Percentiles rank a stretch among this genome's conserved stretches.
Evolutionary conservation across 2,888 invertebrate species (phyloP).

Genomic region (Adelphocoris suturalis): DNA sequence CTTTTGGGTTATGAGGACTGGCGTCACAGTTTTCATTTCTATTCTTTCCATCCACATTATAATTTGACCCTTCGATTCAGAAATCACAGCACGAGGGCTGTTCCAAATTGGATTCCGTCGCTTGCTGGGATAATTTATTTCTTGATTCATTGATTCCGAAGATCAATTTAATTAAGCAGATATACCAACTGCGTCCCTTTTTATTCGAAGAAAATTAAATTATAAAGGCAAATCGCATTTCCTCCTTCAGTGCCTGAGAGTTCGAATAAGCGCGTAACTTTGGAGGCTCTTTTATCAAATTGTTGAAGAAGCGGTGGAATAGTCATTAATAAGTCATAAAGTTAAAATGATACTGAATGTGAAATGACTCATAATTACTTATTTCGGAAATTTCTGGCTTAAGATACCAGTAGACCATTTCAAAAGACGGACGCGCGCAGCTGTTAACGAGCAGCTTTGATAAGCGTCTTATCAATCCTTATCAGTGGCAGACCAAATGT

Average conservation of each 20-base stretch:
- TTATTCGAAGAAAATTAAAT: constrained; percentile 62
- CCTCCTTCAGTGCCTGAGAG: constrained; percentile 3
- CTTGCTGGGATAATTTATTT: constrained; percentile 40
- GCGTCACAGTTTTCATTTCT: background rate
- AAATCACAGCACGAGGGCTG: background rate
- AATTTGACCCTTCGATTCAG: background rate
- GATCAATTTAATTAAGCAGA: constrained; percentile 62
- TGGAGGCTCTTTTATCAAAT: background rate
- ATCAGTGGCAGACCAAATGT: too few relatives aligned
- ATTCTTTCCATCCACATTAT: background rate
- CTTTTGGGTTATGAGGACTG: background rate
- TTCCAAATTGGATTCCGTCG: constrained; percentile 40
- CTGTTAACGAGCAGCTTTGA: too few relatives aligned
- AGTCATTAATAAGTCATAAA: too few relatives aligned
- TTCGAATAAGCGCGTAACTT: background rate
- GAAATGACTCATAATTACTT: too few relatives aligned
- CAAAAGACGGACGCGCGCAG: too few relatives aligned
- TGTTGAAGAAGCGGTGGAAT: background rate
- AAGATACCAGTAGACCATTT: too few relatives aligned
- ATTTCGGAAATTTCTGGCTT: too few relatives aligned
- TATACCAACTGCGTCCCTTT: constrained; percentile 52
- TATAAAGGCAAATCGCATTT: constrained; percentile 65
- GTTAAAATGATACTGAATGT: too few relatives aligned
- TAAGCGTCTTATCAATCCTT: too few relatives aligned
- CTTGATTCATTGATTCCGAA: constrained; percentile 60